Base-by-base conservation (phyloP, 2,113 vertebrate species). In the Phylloscopus trochiloides region DNA sequence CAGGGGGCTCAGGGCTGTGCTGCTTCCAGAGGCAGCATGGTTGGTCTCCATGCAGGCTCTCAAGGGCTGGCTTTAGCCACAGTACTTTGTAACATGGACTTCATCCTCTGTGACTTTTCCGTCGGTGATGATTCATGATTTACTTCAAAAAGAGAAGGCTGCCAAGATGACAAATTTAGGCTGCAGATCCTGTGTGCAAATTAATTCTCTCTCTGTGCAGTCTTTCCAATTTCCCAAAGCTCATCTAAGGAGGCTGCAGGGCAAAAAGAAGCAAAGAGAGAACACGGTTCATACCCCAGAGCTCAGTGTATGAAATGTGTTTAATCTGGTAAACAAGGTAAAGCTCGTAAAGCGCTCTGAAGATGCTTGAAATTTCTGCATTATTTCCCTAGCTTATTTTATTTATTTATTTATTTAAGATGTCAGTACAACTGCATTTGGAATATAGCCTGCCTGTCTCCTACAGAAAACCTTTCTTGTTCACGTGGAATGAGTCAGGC, bases 21-120 rank as follows among this genome's bases (percentile, higher is more conserved):
- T 78, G 47, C 66, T 45, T 32, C 54, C 47, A 54, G 47, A 32
- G 45, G 14, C 51, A 67, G 40, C 8, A 2, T 57, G 36, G 10
- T 77, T 29, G 10, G 11, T 17, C 36, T 20, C 59, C 31, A 8
- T 12, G 17, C 0, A 0, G 16, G 14, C 63, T 68, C 18, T 24
- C 0, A 0, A 28, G 42, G 20, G 29, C 63, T 63, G 50, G 17
- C 45, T 87, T 15, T 28, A 59, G 36, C 14, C 26, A 26, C 55
- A 24, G 34, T 3, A 18, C 54, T 78, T 62, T 6, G 3, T 40
- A 19, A n/a, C 5, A 11, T 4, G 17, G 61, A 11, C 12, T n/a
- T 84, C 34, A 47, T n/a, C 31, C 26, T 62, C 71, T 42, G 15
- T 42, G 66, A 10, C 13, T 73, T n/a, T 54, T 83, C 40, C 7